Conservation (phyloP, 2,888 invertebrate genomes). For the Auanema sp. region DNA sequence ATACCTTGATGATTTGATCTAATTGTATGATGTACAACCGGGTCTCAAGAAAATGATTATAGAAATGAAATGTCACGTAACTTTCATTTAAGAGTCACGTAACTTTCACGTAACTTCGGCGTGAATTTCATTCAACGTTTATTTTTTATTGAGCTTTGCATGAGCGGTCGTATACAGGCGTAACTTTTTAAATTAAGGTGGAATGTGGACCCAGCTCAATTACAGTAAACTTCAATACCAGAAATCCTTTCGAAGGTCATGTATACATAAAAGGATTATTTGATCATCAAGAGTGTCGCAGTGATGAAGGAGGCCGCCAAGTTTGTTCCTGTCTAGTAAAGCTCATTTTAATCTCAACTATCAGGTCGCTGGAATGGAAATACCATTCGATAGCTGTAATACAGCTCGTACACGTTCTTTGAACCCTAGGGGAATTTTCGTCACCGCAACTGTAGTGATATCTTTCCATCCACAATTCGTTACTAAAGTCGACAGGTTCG, state of each 20-base stretch:
- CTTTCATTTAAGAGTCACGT: too few relatives aligned
- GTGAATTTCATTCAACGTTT: too few relatives aligned
- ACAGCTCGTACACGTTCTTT: conserved; percentile 59
- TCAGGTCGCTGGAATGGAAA: conserved; percentile 61
- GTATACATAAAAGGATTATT: conserved; percentile 54
- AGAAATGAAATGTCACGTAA: too few relatives aligned
- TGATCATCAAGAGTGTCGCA: conserved; percentile 45
- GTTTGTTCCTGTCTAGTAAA: conserved; percentile 26
- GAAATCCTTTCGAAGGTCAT: conserved; percentile 52
- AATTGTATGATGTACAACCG: too few relatives aligned
- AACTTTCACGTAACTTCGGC: too few relatives aligned
- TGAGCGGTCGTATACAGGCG: too few relatives aligned
- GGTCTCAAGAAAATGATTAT: too few relatives aligned
- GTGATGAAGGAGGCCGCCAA: conserved; percentile 42
- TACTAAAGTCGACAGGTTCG: conserved; percentile 53
- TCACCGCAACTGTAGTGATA: conserved; percentile 63
- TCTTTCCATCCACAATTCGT: conserved; percentile 64
- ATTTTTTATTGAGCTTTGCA: too few relatives aligned
- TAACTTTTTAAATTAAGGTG: conserved; percentile 34
- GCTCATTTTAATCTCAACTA: neutral
- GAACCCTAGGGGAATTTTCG: conserved; percentile 63
- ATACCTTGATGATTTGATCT: too few relatives aligned
- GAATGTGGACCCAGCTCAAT: conserved; percentile 63
- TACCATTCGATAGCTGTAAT: conserved; percentile 55
- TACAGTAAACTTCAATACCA: conserved; percentile 64